Percentiles rank a stretch among this genome's conserved stretches.
These are phyloP conservation scores for Macropodus opercularis DNA, from an alignment of 2,797 vertebrate genomes.

Conservation along the genomic window DNA sequence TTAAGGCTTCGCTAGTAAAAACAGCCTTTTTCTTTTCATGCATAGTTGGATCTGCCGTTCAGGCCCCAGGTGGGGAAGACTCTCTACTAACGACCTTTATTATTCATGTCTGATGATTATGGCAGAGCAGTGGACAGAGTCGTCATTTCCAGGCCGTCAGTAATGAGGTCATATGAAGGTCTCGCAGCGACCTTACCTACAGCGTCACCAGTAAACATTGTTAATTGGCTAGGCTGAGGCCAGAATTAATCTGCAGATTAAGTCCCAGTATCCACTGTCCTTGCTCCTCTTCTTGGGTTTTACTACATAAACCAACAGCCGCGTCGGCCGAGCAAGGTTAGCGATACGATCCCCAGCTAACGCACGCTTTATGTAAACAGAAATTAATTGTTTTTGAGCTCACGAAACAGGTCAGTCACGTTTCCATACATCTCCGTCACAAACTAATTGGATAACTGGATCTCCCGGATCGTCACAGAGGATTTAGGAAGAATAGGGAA, in stretches of 20 bases:
- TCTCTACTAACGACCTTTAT: conserved; percentile 67
- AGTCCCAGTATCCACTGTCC: conserved; percentile 55
- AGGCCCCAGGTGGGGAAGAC: conserved; percentile 42
- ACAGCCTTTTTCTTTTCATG: neutral
- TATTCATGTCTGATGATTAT: conserved; percentile 66
- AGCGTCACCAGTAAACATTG: conserved; percentile 66
- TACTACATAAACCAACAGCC: conserved; percentile 65
- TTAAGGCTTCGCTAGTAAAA: neutral
- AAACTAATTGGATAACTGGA: conserved; percentile 58
- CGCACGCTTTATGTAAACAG: conserved; percentile 53
- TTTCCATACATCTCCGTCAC: conserved; percentile 23
- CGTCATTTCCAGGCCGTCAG: conserved; percentile 49
- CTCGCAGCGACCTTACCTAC: conserved; percentile 53
- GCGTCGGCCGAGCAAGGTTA: conserved; percentile 33
- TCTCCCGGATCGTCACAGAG: conserved; percentile 38
- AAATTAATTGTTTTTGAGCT: conserved; percentile 46
- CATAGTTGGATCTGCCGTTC: conserved; percentile 4
- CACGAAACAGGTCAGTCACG: neutral
- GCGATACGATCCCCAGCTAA: conserved; percentile 20
- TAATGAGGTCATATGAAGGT: conserved; percentile 74
- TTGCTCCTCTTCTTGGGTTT: conserved; percentile 39
- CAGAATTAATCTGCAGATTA: conserved; percentile 63
- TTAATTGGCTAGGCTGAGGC: conserved; percentile 70
- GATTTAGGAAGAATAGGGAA: conserved; percentile 48
- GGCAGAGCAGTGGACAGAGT: conserved; percentile 40